phyloP scores from a whole-genome alignment of 2,797 vertebrate genomes.

The Mico argentatus region DNA sequence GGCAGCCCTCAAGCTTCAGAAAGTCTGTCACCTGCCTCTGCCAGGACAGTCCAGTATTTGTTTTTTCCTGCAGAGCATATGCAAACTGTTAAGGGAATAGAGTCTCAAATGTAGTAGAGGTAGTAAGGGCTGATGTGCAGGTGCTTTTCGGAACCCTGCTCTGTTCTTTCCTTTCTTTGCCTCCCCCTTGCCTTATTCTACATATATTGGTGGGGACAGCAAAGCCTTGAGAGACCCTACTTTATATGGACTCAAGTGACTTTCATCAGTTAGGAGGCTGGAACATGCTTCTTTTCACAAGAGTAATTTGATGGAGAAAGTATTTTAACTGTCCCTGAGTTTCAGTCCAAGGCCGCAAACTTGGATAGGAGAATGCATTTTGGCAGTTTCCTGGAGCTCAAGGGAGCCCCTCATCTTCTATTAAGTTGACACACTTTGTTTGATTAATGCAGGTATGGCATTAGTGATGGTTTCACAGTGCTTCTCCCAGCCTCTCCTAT shows the following conservation, averaged over 20 bases:
- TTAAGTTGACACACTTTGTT: not conserved
- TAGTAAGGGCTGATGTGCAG: constrained; percentile 41
- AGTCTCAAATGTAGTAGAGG: not conserved
- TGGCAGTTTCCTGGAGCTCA: not conserved
- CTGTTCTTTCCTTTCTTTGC: not conserved
- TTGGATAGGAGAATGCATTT: not conserved
- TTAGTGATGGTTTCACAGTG: not conserved
- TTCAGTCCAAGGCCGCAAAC: constrained; percentile 4
- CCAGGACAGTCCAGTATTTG: constrained; percentile 29
- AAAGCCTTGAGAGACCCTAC: not conserved
- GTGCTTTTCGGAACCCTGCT: not conserved
- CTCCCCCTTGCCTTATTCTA: not conserved
- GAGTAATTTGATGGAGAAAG: constrained; percentile 13
- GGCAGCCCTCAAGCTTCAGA: constrained; percentile 43
- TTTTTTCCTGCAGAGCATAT: constrained; percentile 64
- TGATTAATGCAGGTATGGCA: not conserved
- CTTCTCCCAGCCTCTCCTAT: not conserved
- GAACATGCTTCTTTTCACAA: not conserved
- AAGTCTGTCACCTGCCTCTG: constrained; percentile 61
- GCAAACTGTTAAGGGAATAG: constrained; percentile 40
- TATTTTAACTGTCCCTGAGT: not conserved
- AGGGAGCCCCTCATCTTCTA: not conserved
- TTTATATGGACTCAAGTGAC: not conserved
- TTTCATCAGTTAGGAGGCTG: not conserved
- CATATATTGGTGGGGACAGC: not conserved